Evolutionary conservation across 2,797 vertebrate species (phyloP), one percentile per base, ranked within the genome.

Genomic region (Neoniphon sammara): DNA sequence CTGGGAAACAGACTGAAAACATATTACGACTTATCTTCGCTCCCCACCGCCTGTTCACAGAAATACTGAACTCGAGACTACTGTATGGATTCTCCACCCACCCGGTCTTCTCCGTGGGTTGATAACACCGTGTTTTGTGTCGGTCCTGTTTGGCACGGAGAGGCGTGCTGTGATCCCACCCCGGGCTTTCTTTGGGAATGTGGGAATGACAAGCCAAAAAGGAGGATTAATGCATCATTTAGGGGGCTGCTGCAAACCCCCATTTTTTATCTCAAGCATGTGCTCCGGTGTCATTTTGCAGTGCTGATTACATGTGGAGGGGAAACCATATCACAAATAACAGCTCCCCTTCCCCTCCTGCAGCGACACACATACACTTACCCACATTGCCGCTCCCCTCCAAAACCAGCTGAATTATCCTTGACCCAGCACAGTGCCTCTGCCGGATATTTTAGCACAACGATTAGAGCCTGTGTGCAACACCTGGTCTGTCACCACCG

Each of bases 1-100:
- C 74, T 81, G 61, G 75, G 68, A 87, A 86, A 80, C 87, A 88
- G 88, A 81, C 78, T 82, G 78, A 80, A 81, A 75, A 76, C 64
- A 61, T 71, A 34, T 81, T 72, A 55, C 20, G 59, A 61, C 55
- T 89, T 90, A 84, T 87, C 82, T 84, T 81, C 55, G 20, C 74
- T 71, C 62, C 57, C 62, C 68, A 77, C 79, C 4, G 36, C 49
- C 70, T 57, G 49, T 65, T 80, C 42, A 47, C 66, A 77, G 74
- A 78, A 85, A 81, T 75, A 78, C 83, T 79, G 69, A 80, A 77
- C 75, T 70, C 47, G 31, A 70, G 72, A 62, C 73, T 4, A 64
- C 34, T 68, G 36, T 53, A 31, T 73, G 70, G 80, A 77, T 71
- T 57, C 76, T 68, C 76, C 83, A 46, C 86, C 85, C 84, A 79